A percentile compares a stretch with the other conserved stretches of the same genome.
Evolutionary conservation across 64 coral and sea anemone genomes (phyloP).

Genomic region (Hydrozoanthus tunicans): DNA sequence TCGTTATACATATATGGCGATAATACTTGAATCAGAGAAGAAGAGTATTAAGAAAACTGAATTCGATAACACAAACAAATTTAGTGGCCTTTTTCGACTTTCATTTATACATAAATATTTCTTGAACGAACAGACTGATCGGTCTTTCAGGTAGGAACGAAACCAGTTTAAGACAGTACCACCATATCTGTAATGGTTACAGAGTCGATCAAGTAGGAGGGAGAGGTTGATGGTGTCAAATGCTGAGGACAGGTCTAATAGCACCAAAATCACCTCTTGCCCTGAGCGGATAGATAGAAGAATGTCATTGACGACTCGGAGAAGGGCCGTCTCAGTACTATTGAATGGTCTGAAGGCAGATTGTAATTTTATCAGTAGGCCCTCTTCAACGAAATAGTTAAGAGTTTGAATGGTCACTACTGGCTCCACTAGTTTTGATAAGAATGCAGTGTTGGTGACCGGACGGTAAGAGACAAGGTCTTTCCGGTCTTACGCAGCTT

Average conservation of each 20-base stretch:
- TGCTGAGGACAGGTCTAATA: neutral
- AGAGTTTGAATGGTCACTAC: neutral
- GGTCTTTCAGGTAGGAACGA: too few species aligned
- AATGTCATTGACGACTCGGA: neutral
- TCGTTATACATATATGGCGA: too few species aligned
- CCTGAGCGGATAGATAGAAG: neutral
- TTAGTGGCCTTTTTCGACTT: too few species aligned
- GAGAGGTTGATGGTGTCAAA: neutral
- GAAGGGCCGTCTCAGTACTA: neutral
- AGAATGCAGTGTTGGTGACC: neutral
- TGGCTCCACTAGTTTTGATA: neutral
- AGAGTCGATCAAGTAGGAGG: neutral
- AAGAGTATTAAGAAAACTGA: too few species aligned
- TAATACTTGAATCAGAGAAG: too few species aligned
- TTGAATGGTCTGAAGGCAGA: neutral
- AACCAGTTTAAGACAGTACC: too few species aligned
- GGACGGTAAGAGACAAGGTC: neutral
- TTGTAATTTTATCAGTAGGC: neutral
- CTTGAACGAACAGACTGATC: too few species aligned
- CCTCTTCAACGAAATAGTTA: neutral
- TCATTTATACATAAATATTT: too few species aligned
- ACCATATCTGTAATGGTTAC: too few species aligned
- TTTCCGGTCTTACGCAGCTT: neutral
- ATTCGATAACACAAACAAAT: too few species aligned
- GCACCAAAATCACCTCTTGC: too few species aligned